phyloP scores from a whole-genome alignment of 2,888 invertebrate genomes.

The Chaitophorus viminalis region DNA sequence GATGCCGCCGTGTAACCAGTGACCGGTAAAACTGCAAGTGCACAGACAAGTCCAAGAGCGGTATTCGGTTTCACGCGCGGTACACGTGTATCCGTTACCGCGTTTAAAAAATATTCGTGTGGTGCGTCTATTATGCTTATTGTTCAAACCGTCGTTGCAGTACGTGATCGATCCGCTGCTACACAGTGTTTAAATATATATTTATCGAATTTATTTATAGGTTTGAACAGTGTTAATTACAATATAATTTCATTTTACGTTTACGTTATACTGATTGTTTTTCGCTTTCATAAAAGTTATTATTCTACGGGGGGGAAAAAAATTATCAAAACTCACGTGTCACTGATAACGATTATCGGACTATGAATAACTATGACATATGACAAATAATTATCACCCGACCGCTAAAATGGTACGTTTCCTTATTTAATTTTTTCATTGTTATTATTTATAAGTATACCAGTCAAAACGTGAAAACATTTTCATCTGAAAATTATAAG shows the following conservation, averaged over 20 bases:
- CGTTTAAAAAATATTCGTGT: constrained; percentile 5
- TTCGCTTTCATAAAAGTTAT: neutral
- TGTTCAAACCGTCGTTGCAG: neutral
- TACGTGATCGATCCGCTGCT: too few relatives aligned
- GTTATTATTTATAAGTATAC: too few relatives aligned
- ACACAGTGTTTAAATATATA: too few relatives aligned
- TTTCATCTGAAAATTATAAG: neutral
- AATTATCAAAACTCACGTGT: neutral
- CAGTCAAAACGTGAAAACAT: neutral
- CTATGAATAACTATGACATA: neutral
- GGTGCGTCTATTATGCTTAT: too few relatives aligned
- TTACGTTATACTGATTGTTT: neutral
- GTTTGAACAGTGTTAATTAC: neutral
- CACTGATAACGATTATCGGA: neutral
- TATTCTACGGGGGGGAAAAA: too few relatives aligned
- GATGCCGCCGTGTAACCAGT: constrained; percentile 34
- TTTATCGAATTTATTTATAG: neutral
- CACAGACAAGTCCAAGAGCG: constrained; percentile 18
- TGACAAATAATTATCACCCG: neutral
- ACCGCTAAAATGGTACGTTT: constrained; percentile 44
- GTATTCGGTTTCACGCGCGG: constrained; percentile 49
- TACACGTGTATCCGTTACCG: constrained; percentile 49
- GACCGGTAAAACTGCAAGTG: constrained; percentile 44
- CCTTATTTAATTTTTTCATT: neutral
- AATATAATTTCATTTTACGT: neutral